phyloP scores from a whole-genome alignment of 2,113 vertebrate genomes.

The Burhinus bistriatus region DNA sequence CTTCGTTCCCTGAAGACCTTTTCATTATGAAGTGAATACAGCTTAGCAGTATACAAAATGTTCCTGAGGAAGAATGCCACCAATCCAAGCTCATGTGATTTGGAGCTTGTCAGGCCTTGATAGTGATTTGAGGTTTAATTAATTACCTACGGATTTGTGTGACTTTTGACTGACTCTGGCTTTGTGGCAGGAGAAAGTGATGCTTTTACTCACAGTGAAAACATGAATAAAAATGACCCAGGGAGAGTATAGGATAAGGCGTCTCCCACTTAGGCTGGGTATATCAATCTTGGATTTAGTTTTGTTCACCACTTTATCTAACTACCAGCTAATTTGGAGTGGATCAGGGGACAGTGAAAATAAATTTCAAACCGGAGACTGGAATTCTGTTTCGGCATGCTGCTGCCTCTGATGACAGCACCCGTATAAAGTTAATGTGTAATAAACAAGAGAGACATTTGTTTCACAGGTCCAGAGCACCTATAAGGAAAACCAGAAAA shows the following conservation, averaged over 20 bases:
- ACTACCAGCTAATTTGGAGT: not conserved
- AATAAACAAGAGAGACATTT: not conserved
- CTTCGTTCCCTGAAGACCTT: not conserved
- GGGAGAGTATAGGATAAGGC: not conserved
- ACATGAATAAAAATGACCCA: not conserved
- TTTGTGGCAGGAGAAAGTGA: not conserved
- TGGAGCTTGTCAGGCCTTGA: not conserved
- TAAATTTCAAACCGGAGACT: not conserved
- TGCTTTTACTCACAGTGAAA: not conserved
- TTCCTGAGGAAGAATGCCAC: slow-evolving; percentile 7
- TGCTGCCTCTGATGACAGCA: not conserved
- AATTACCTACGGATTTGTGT: not conserved
- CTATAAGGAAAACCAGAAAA: not conserved
- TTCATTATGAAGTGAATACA: not conserved
- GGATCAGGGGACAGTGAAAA: not conserved
- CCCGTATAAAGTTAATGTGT: not conserved
- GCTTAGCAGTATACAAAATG: not conserved
- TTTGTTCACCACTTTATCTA: not conserved
- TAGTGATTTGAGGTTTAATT: not conserved
- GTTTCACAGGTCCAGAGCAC: not conserved
- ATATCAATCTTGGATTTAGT: not conserved
- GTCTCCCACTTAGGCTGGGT: not conserved
- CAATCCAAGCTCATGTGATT: not conserved
- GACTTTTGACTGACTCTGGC: not conserved
- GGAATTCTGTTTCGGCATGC: not conserved